A percentile compares a stretch with the other conserved stretches of the same genome.
Conservation (phyloP, 2,113 vertebrate species). For the Bubalus kerabau region DNA sequence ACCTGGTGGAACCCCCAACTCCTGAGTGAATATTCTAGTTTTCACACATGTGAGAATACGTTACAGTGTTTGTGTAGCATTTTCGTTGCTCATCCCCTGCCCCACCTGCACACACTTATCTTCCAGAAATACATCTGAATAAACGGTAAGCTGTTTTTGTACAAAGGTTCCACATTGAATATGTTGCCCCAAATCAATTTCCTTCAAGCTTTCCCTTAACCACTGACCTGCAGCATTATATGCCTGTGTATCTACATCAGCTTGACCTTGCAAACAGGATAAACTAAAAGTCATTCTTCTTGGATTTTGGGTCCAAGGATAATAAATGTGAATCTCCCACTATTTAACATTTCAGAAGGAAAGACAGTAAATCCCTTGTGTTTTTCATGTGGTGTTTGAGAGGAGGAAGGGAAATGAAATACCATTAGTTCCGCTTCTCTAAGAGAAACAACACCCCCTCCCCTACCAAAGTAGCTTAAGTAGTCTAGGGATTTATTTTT, state of each 20-base stretch:
- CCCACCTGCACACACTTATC: slow-evolving; percentile 13
- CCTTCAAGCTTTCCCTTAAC: neutral
- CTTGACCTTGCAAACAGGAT: neutral
- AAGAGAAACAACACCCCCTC: neutral
- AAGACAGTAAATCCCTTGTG: neutral
- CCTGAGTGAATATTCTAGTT: neutral
- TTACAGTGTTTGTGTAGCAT: neutral
- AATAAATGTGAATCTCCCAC: neutral
- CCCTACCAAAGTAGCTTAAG: neutral
- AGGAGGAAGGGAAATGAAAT: neutral
- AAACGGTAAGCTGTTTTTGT: neutral
- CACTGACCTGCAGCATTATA: neutral
- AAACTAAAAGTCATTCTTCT: neutral
- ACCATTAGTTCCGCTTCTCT: neutral
- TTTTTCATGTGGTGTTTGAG: neutral
- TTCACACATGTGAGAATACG: slow-evolving; percentile 7
- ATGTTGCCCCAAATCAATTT: neutral
- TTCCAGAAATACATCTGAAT: slow-evolving; percentile 49
- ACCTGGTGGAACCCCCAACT: slow-evolving; percentile 27
- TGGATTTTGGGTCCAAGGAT: neutral
- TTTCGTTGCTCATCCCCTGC: neutral
- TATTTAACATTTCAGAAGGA: neutral
- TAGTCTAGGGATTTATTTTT: neutral
- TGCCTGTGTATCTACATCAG: neutral
- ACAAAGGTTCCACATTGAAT: slow-evolving; percentile 24